Conservation (phyloP, 2,113 vertebrate species). For the Sylvia atricapilla region DNA sequence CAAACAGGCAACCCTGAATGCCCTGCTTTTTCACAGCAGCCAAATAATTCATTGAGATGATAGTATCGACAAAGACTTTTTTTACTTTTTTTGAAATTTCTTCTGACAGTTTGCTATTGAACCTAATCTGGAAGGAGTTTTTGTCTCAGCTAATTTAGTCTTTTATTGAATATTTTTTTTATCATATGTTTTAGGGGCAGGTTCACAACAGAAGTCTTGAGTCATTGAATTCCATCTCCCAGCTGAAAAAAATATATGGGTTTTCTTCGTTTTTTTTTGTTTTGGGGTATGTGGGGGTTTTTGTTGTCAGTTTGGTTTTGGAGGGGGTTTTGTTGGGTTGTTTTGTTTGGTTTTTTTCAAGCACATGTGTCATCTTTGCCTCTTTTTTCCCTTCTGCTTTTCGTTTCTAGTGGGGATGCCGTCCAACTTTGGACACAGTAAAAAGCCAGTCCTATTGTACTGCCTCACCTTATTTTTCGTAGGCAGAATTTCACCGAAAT, state of each 20-base stretch:
- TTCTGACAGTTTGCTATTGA: neutral
- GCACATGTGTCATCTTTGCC: accelerated
- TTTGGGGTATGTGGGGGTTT: accelerated
- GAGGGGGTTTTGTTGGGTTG: too few species aligned
- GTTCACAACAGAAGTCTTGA: neutral
- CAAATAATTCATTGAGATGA: neutral
- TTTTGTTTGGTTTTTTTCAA: neutral
- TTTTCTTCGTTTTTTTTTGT: neutral
- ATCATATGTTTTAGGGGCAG: neutral
- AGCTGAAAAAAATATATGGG: neutral
- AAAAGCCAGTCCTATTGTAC: neutral
- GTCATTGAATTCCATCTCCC: neutral
- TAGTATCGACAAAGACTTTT: neutral
- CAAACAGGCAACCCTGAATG: neutral
- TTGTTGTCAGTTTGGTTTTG: neutral
- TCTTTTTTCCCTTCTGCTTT: neutral
- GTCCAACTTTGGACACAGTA: neutral
- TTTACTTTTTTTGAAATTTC: neutral
- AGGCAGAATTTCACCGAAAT: neutral
- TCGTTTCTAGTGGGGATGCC: neutral
- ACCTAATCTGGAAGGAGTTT: neutral
- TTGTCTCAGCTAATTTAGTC: neutral
- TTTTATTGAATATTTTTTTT: neutral
- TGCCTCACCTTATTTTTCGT: neutral
- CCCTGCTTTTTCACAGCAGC: neutral